Conservation (phyloP, 30 jellyfish, hydroid and myxozoan species). For the Catostylus mosaicus region DNA sequence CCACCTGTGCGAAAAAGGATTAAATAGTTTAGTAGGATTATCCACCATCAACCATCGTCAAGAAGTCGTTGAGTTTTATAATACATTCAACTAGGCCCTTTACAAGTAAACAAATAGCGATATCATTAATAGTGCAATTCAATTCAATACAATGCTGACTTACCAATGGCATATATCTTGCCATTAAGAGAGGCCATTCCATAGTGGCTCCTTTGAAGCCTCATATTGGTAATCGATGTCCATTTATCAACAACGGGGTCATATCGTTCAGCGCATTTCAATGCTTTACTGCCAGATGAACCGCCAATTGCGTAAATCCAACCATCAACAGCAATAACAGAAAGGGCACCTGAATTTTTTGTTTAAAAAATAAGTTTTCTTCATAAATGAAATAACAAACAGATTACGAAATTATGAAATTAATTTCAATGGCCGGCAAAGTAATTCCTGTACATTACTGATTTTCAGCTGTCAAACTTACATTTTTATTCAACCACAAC, state of each 20-base stretch:
- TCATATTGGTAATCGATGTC: conserved; percentile 76
- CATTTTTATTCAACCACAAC: too few relatives aligned
- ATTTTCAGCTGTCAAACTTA: too few relatives aligned
- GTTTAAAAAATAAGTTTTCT: too few relatives aligned
- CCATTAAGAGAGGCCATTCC: conserved; percentile 72
- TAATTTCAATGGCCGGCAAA: too few relatives aligned
- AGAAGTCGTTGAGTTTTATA: background rate
- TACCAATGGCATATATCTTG: conserved; percentile 75
- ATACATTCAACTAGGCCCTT: background rate
- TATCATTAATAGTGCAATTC: too few relatives aligned
- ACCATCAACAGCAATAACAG: conserved; percentile 79
- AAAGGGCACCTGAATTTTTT: conserved; percentile 67
- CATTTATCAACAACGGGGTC: conserved; percentile 82
- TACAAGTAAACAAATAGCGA: background rate
- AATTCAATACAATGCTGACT: too few relatives aligned
- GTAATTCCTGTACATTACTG: too few relatives aligned
- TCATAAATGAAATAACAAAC: too few relatives aligned
- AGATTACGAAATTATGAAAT: too few relatives aligned
- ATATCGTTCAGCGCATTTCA: conserved; percentile 74
- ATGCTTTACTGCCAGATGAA: conserved; percentile 53
- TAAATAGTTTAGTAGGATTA: too few relatives aligned
- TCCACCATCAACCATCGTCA: background rate
- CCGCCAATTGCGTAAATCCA: conserved; percentile 94
- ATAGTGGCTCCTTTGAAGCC: conserved; percentile 87
- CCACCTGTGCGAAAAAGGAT: conserved; percentile 57